Percentiles rank a stretch among this genome's conserved stretches.
Evolutionary conservation across 2,888 invertebrate genomes (phyloP).

Genomic region (Drosophila diplacantha): DNA sequence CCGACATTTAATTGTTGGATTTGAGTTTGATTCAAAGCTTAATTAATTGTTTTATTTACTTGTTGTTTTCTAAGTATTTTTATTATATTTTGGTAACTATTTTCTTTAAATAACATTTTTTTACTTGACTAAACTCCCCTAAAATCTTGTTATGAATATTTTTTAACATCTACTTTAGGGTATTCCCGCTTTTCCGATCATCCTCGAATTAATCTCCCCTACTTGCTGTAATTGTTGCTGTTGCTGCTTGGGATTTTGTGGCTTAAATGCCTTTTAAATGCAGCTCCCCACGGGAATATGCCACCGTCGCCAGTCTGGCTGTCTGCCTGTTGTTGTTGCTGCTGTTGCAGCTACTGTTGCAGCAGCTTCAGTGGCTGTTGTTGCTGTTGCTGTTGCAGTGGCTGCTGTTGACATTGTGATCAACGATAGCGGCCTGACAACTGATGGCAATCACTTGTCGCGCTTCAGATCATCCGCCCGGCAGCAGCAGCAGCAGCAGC

Average conservation of each 20-base stretch:
- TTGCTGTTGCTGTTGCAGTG: constrained; percentile 44
- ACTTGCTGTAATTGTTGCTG: constrained; percentile 63
- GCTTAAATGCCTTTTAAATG: constrained; percentile 72
- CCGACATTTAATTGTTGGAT: neutral
- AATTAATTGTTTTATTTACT: neutral
- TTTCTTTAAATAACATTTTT: neutral
- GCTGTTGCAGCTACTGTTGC: constrained; percentile 17
- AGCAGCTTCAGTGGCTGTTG: constrained; percentile 30
- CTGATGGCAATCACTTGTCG: constrained; percentile 72
- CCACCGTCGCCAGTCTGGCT: constrained; percentile 58
- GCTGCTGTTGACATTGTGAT: constrained; percentile 71
- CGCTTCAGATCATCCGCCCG: constrained; percentile 70
- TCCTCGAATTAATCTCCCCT: constrained; percentile 23
- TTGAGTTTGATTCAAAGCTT: neutral
- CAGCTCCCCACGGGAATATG: constrained; percentile 72
- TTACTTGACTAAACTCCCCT: rapidly evolving
- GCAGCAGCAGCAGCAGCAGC: constrained; percentile 52
- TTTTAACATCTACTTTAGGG: neutral
- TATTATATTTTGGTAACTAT: neutral
- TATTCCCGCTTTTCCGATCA: neutral
- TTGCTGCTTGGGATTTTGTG: constrained; percentile 66
- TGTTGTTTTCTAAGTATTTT: neutral
- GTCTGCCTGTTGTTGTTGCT: constrained; percentile 46
- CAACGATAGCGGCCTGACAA: constrained; percentile 72
- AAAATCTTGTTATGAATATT: no score